Evolutionary conservation across 2,797 vertebrate species (phyloP), one percentile per base, ranked within the genome.

Genomic region (Etheostoma perlongum): DNA sequence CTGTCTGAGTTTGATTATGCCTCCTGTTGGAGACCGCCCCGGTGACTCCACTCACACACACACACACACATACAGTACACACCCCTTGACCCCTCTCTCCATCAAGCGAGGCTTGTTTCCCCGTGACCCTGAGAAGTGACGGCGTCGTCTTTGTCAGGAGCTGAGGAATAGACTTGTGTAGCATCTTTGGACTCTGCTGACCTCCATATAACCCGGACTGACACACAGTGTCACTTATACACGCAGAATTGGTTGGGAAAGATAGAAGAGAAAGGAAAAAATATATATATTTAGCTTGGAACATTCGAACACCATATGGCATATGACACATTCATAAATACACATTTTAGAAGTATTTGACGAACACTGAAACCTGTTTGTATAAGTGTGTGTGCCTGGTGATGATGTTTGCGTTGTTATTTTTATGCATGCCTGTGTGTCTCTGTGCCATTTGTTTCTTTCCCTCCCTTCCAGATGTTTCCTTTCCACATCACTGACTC

Each of bases 381-480:
- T 53, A 9, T 27, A 9, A 21, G 46, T 47, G 61, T 71, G 57
- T 58, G 69, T 19, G 48, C 36, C 30, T 27, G 8, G 6, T 40
- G 36, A 68, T 59, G 67, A 51, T 47, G 19, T 74, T 69, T 67
- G 49, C 59, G 67, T 77, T 72, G 68, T 78, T 82, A 74, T 81
- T 82, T 83, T 65, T 62, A n/a, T 53, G 64, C 48, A 49, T 21
- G 62, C 48, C 59, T 46, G 54, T 77, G 74, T 84, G 83, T 85
- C 57, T 82, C 75, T 80, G 60, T 88, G 75, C 81, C 76, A 88
- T 92, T 88, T 90, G 82, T 79, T 89, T 88, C 61, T 57, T 62
- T 80, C 78, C 85, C 81, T 84, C 79, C 84, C 79, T 76, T 82
- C 91, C 93, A 94, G 91, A 92, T 94, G 93, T 91, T 92, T 89